Evolutionary conservation across 2,888 invertebrate species (phyloP).

Genomic region (Hedya salicella): DNA sequence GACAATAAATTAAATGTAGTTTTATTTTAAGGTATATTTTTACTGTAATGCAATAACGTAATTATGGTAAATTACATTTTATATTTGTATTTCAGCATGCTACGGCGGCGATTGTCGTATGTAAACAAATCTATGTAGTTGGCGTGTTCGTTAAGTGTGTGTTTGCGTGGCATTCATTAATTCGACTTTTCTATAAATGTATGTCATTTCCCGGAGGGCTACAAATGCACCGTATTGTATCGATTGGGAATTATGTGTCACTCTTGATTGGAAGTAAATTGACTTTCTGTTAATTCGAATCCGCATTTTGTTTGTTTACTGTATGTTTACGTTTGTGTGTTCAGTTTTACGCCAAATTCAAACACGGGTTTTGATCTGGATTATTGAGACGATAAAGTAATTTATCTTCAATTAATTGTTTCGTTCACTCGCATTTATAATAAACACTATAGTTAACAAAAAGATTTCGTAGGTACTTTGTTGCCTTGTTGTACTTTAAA

Average conservation of each 20-base stretch:
- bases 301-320: constrained; percentile 9
- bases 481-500: too few relatives aligned
- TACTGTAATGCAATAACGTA: too few relatives aligned
- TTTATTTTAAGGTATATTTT: too few relatives aligned
- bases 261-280: constrained; percentile 25
- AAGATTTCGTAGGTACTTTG: too few relatives aligned
- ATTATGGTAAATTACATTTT: too few relatives aligned
- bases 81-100: constrained; percentile 11
- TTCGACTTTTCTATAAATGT: constrained; percentile 13
- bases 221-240: constrained; percentile 21
- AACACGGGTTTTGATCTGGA: too few relatives aligned
- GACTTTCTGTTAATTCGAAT: constrained; percentile 17
- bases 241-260: constrained; percentile 24
- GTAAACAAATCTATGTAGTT: constrained; percentile 15
- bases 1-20: too few relatives aligned
- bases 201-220: background rate
- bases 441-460: too few relatives aligned
- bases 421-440: too few relatives aligned
- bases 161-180: constrained; percentile 24
- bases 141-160: constrained; percentile 2
- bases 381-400: too few relatives aligned
- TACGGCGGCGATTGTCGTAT: constrained; percentile 1
- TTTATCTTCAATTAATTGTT: too few relatives aligned
- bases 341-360: background rate
- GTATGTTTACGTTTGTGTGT: background rate